Evolutionary conservation across 2,888 invertebrate genomes (phyloP), one percentile per base, ranked within the genome.

Genomic region (Trachelus troglodyta): DNA sequence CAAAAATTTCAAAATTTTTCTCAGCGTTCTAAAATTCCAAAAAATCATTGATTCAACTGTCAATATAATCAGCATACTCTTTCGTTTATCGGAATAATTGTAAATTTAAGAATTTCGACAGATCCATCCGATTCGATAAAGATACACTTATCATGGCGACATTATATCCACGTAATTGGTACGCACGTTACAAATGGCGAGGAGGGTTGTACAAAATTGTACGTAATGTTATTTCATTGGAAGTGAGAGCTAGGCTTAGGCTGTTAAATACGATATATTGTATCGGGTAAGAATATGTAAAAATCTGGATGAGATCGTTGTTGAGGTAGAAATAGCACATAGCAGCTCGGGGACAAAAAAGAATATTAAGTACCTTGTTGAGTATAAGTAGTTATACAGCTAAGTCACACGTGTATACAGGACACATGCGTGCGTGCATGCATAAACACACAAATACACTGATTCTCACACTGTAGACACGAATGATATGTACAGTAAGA

Each of bases 331-430:
- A 84, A 83, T 89, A 88, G 88, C 86, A 85, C 83, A 85, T 88
- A 89, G 87, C 85, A 88, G 87, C 87, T 88, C 88, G 87, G 86
- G 87, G 86, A 87, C 85, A 83, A 86, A 81, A 83, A 84, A 82
- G 85, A 88, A 85, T 88, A 88, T 88, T 87, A 87, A 89, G 90
- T 91, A 91, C 90, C 91, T 91, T 90, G 89, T 91, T 89, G 90
- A 90, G 82, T 89, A 88, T 90, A 91, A 90, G 88, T 89, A 90
- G 89, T 84, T 88, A 88, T 85, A 86, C 86, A 84, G 87, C 85
- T 86, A 86, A 87, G 86, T 85, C 86, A 78, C 77, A 80, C 75
- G 79, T 75, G 75, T 30, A 33, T 12, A 37, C 68, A 73, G 69
- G 56, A 78, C 37, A 75, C 73, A 30, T 73, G 69, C 73, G 34